Evolutionary conservation across 2,797 vertebrate genomes (phyloP).

Genomic region (Coluber constrictor): DNA sequence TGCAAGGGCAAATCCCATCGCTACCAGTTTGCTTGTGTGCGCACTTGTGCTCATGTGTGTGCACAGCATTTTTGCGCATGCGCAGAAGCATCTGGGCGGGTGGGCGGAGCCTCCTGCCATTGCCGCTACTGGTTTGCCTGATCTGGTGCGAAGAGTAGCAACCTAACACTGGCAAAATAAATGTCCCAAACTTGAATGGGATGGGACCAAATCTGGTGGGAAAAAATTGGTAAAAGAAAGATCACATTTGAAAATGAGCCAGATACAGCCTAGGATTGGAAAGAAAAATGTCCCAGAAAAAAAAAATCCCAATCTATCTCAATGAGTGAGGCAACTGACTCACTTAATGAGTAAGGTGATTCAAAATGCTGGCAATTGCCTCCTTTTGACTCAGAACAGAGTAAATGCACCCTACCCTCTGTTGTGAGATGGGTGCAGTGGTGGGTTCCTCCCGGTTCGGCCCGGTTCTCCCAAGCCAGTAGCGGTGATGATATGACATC

Average conservation of each 20-base stretch:
- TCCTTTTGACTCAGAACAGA: neutral
- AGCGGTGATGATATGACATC: too few species aligned
- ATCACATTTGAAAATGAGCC: neutral
- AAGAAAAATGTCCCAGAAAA: neutral
- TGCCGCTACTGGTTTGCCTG: too few species aligned
- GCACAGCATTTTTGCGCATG: too few species aligned
- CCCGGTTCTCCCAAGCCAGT: too few species aligned
- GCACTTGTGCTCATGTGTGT: too few species aligned
- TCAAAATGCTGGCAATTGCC: neutral
- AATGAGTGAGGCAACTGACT: neutral
- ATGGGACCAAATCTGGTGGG: neutral
- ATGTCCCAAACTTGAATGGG: neutral
- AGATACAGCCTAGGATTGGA: neutral
- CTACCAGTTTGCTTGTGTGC: too few species aligned
- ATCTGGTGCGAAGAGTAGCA: too few species aligned
- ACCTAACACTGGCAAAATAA: neutral
- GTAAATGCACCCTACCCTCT: neutral
- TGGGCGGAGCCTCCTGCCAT: too few species aligned
- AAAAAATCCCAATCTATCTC: neutral
- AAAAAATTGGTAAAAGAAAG: neutral
- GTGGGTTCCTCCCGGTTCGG: too few species aligned
- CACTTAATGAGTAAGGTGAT: neutral
- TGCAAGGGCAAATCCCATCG: too few species aligned
- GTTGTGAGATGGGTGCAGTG: neutral
- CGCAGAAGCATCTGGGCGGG: too few species aligned